These are phyloP conservation scores for Lagopus leucura DNA, from an alignment of 2,113 vertebrate species.

Conservation along the genomic window DNA sequence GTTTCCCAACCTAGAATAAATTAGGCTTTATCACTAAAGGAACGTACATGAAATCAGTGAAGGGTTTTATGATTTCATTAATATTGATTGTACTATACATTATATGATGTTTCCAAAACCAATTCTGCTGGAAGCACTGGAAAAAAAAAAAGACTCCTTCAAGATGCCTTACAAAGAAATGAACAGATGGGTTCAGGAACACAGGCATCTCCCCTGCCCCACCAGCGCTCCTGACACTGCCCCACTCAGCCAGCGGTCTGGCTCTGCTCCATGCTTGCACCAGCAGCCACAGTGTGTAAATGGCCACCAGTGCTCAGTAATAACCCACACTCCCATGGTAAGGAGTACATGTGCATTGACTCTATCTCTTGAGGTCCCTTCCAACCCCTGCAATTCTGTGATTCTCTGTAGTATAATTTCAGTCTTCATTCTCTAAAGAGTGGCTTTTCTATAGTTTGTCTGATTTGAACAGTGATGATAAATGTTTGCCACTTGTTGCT, in stretches of 20 bases:
- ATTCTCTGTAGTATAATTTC: neutral
- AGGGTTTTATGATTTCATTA: neutral
- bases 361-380: no score
- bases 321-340: neutral
- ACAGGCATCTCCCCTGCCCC: neutral
- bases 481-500: neutral
- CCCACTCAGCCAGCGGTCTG: neutral
- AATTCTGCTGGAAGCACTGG: neutral
- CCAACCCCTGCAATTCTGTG: no score
- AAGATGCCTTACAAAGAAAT: neutral
- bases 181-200: neutral
- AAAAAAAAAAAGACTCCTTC: neutral
- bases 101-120: neutral
- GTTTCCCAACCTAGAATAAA: neutral
- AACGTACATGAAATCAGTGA: neutral
- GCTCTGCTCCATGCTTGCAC: neutral
- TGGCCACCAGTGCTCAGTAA: neutral
- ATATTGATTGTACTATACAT: neutral
- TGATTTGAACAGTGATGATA: neutral
- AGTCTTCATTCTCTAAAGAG: neutral
- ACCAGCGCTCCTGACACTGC: fast-evolving
- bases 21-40: neutral
- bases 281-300: neutral
- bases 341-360: neutral
- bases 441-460: neutral